phyloP scores from a whole-genome alignment of 2,888 invertebrate species.

The Stramonita haemastoma region DNA sequence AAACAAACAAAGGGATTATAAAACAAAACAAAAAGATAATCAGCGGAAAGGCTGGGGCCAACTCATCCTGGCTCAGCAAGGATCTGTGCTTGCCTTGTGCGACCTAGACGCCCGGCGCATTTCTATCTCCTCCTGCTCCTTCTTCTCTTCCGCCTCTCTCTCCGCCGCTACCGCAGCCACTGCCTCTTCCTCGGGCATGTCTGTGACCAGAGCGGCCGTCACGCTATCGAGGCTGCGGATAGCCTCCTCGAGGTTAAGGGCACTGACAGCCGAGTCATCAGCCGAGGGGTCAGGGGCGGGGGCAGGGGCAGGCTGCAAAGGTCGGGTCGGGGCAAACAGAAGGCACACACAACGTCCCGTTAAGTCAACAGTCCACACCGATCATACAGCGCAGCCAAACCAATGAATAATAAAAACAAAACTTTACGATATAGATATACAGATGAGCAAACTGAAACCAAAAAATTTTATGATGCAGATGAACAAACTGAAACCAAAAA shows the following conservation, averaged over 20 bases:
- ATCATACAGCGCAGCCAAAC: background rate
- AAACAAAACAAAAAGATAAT: background rate
- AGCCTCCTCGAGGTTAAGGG: conserved; percentile 64
- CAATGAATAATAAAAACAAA: background rate
- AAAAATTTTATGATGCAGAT: too few relatives aligned
- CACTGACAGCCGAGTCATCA: conserved; percentile 34
- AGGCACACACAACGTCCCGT: background rate
- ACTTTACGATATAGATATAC: background rate
- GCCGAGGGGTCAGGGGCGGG: conserved; percentile 20
- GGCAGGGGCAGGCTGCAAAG: conserved; percentile 20
- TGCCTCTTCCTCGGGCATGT: conserved; percentile 55
- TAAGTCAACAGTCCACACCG: background rate
- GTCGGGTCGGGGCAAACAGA: conserved; percentile 2
- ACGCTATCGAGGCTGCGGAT: conserved; percentile 68
- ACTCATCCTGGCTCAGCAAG: background rate
- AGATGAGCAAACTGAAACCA: too few relatives aligned
- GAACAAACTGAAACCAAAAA: too few relatives aligned
- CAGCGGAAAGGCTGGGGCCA: background rate
- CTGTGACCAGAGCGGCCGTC: conserved; percentile 69
- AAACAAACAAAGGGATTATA: background rate
- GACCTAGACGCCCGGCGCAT: conserved; percentile 25
- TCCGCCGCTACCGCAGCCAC: conserved; percentile 22
- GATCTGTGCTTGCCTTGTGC: conserved; percentile 29
- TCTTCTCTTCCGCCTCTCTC: conserved; percentile 38
- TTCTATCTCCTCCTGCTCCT: conserved; percentile 39